Percentiles rank a stretch among this genome's conserved stretches.
Conservation (phyloP, 2,888 invertebrate genomes). For the Meliscaeva auricollis region DNA sequence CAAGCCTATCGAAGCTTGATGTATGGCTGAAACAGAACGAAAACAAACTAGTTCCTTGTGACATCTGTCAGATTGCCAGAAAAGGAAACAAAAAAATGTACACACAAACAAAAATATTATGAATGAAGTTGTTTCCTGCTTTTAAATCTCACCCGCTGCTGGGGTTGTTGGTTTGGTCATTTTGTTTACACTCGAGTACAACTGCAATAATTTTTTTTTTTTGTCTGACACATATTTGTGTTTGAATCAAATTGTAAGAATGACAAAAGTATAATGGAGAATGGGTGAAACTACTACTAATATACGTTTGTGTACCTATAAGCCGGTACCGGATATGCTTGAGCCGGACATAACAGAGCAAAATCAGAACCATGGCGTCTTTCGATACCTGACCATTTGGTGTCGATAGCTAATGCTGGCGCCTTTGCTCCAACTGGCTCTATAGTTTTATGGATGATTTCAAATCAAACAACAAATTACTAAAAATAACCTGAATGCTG, state of each 20-base stretch:
- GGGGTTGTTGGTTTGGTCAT: slow-evolving; percentile 14
- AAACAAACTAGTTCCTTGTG: slow-evolving; percentile 49
- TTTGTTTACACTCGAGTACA: slow-evolving; percentile 65
- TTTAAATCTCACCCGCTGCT: slow-evolving; percentile 16
- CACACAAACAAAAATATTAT: slow-evolving; percentile 47
- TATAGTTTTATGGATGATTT: slow-evolving; percentile 79
- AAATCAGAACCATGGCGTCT: slow-evolving; percentile 80
- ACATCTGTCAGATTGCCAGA: slow-evolving; percentile 35
- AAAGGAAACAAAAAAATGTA: slow-evolving; percentile 2
- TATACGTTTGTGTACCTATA: no score
- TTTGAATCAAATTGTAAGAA: slow-evolving; percentile 27
- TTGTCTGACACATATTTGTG: slow-evolving; percentile 41
- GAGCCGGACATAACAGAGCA: slow-evolving; percentile 89
- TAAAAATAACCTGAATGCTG: slow-evolving; percentile 86
- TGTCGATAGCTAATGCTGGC: slow-evolving; percentile 89
- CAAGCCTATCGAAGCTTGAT: no score
- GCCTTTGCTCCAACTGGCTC: slow-evolving; percentile 90
- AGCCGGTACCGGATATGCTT: slow-evolving; percentile 90
- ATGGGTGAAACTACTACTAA: not conserved
- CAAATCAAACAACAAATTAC: not conserved
- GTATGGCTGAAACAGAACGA: slow-evolving; percentile 48
- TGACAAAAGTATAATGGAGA: no score
- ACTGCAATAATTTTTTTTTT: slow-evolving; percentile 38
- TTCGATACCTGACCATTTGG: slow-evolving; percentile 88
- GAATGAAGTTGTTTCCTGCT: slow-evolving; percentile 59